Base-by-base conservation (phyloP, 2,888 invertebrate genomes). In the Habrosyne pyritoides region DNA sequence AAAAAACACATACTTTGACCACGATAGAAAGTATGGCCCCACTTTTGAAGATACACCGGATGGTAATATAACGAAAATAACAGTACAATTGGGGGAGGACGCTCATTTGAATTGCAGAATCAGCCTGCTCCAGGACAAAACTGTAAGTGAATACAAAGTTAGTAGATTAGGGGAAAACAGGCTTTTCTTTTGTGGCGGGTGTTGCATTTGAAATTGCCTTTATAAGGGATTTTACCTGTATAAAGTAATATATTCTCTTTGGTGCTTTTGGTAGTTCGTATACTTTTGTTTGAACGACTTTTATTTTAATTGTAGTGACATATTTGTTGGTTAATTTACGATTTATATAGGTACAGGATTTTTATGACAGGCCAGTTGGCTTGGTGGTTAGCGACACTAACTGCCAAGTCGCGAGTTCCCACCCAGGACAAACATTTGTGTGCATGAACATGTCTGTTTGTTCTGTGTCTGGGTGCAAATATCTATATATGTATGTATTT, bases 71-170 rank as follows among this genome's bases (percentile, higher is more conserved):
- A 94, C 95, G 49, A 96, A 95, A 77, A 94, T 96, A 55, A 96
- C 96, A 0, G 95, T 96, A 22, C 96, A 96, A 73, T 93, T 95
- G 55, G 96, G 96, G 2, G 95, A 95, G 62, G 95, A 94, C 59
- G 95, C 95, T 48, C 94, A 94, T 77, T 87, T 96, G 65, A 95
- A 96, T 83, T 96, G 96, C 84, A 94, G 95, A 79, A 96, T 96
- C 79, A 95, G 95, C 69, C 88, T 96, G 63, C 92, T 96, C 52
- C 95, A 95, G 80, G 96, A 96, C 86, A 96, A 96, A 90, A 96
- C 95, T 87, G 96, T 96, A 77, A 94, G 95, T 75, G 0, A 14
- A 52, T 49, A 33, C 42, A 42, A 42, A 42, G 42, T 42, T 42
- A 42, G 42, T 36, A 36, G 48, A 21, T 49, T 24, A 21, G 21